Conservation (phyloP, 2,113 vertebrate species). For the Engraulis encrasicolus region DNA sequence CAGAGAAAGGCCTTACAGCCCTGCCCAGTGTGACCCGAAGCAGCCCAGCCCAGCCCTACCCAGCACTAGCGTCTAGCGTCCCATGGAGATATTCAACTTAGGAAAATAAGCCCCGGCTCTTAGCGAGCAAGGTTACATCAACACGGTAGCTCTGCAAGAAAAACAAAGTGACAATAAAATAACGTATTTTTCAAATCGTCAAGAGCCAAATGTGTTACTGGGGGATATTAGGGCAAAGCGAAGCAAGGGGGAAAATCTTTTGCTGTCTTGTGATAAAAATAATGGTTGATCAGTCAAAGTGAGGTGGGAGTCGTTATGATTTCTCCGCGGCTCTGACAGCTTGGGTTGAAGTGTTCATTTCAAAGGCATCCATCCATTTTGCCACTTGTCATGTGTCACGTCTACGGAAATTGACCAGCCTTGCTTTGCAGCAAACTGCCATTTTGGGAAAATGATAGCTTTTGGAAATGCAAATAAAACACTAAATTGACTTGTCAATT, state of each 20-base stretch:
- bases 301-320: not conserved
- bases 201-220: not conserved
- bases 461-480: not conserved
- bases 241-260: conserved; percentile 12
- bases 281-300: conserved; percentile 15
- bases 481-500: too few relatives aligned
- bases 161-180: conserved; percentile 48
- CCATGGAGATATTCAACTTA: conserved; percentile 59
- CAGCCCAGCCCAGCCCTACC: too few relatives aligned
- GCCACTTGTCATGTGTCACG: conserved; percentile 20
- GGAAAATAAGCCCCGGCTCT: conserved; percentile 59
- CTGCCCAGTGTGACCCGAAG: too few relatives aligned
- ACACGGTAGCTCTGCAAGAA: conserved; percentile 48
- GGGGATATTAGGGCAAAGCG: not conserved
- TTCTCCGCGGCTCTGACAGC: not conserved
- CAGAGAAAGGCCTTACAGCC: too few relatives aligned
- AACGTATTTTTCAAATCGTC: conserved; percentile 32
- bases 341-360: not conserved
- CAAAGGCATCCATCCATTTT: conserved; percentile 4
- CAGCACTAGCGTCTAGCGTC: conserved; percentile 50
- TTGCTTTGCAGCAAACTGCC: not conserved
- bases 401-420: conserved; percentile 26
- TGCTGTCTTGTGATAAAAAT: conserved; percentile 19
- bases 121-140: conserved; percentile 56
- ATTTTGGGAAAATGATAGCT: not conserved